These are phyloP conservation scores for Prochilodus magdalenae DNA, from an alignment of 2,113 vertebrate genomes.

Conservation along the genomic window DNA sequence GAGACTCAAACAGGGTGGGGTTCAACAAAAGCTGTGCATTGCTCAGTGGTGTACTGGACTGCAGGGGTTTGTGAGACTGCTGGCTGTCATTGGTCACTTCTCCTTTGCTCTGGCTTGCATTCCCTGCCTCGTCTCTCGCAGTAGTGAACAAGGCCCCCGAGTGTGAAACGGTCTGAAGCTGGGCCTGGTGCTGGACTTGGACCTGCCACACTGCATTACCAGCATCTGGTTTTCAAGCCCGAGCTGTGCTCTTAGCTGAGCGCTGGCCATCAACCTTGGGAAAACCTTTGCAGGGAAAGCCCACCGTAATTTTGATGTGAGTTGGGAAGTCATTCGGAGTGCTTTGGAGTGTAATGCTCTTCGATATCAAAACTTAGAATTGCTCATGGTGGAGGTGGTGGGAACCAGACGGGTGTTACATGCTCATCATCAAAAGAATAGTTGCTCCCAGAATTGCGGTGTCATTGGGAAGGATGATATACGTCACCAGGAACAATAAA, in stretches of 20 bases:
- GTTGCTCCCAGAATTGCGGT: too few species aligned
- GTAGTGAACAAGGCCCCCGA: constrained; percentile 11
- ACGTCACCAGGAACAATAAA: too few species aligned
- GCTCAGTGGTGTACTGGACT: neutral
- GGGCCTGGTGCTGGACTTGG: constrained; percentile 15
- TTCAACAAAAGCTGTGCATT: neutral
- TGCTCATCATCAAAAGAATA: too few species aligned
- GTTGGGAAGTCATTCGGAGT: too few species aligned
- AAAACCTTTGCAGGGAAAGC: neutral
- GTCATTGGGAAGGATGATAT: too few species aligned
- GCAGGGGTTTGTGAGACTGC: neutral
- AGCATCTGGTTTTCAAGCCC: neutral
- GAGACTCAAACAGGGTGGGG: neutral
- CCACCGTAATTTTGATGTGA: too few species aligned
- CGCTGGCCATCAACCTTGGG: neutral
- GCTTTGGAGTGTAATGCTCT: too few species aligned
- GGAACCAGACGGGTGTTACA: too few species aligned
- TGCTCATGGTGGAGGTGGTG: too few species aligned
- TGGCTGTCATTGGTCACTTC: neutral
- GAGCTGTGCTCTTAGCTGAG: neutral
- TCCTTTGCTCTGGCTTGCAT: neutral
- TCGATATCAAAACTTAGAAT: too few species aligned
- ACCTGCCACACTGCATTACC: constrained; percentile 41
- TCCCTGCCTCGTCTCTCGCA: neutral
- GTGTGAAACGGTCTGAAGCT: neutral